Evolutionary conservation across 2,888 invertebrate species (phyloP), one percentile per base, ranked within the genome.

Genomic region (Drosophila antonietae): DNA sequence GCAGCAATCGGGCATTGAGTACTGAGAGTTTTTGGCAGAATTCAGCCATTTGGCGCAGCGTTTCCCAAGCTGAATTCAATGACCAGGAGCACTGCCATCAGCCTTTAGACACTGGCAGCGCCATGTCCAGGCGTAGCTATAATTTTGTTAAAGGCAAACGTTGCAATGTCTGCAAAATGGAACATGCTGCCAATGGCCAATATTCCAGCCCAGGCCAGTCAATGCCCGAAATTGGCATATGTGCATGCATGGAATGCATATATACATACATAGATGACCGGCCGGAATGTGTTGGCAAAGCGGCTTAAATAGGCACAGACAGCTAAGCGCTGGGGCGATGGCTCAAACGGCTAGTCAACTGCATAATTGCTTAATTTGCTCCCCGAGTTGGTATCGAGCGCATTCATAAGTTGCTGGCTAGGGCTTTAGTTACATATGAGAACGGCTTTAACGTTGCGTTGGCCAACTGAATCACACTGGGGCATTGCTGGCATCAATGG

Each of bases 331-430:
- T 52, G 77, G 61, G 56, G 2, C 68, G 68, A 69, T 73, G 72
- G 73, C 74, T 68, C 73, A 87, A 84, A 73, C 56, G 76, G 71
- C 81, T 83, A 88, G 88, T 88, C 84, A 88, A 85, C 81, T 85
- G 84, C 85, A 88, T 85, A 85, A 85, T 85, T 85, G 85, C 88
- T 85, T 85, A 88, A 85, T 85, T 85, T 83, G 69, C 80, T 78
- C 49, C 37, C 69, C 47, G 43, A 62, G 59, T 75, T 58, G 63
- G 53, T 55, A 63, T 74, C 52, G 70, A 37, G 15, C 52, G 46
- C 46, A 65, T 44, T 77, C 78, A 77, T 78, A 74, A 76, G 78
- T 67, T 68, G 51, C 55, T 47, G 20, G 2, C 39, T 52, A 18
- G 41, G 56, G 39, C 41, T 6, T 28, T 44, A 23, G 46, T 75